Evolutionary conservation across 2,888 invertebrate species (phyloP).

Genomic region (Lamproptera curius): DNA sequence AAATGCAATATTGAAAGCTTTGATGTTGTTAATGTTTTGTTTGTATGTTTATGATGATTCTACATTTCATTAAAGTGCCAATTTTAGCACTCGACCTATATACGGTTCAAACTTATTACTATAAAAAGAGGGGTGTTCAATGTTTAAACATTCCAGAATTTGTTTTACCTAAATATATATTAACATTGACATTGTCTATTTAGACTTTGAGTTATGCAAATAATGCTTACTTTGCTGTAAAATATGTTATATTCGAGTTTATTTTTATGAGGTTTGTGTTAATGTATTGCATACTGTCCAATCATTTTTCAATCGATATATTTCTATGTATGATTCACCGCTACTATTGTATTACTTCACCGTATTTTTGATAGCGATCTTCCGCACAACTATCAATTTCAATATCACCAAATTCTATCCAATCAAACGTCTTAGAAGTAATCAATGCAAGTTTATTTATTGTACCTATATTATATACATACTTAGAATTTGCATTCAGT

Average conservation of each 20-base stretch:
- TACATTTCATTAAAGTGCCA: too few relatives aligned
- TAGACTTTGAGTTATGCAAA: slow-evolving; percentile 1
- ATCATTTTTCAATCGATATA: slow-evolving; percentile 43
- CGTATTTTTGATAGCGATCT: slow-evolving; percentile 1
- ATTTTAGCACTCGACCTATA: too few relatives aligned
- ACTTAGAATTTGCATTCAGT: neutral
- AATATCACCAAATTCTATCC: neutral
- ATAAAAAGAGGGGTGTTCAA: slow-evolving; percentile 3
- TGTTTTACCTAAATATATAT: neutral
- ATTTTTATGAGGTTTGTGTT: slow-evolving; percentile 14
- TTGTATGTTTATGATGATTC: too few relatives aligned
- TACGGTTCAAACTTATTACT: too few relatives aligned
- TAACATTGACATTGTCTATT: slow-evolving; percentile 2
- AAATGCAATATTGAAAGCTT: too few relatives aligned
- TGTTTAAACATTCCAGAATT: slow-evolving; percentile 18
- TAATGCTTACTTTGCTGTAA: slow-evolving; percentile 8
- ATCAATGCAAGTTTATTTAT: slow-evolving; percentile 12
- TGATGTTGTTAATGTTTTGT: too few relatives aligned
- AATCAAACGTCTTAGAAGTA: slow-evolving; percentile 10
- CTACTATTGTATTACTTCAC: slow-evolving; percentile 9
- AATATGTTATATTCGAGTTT: slow-evolving; percentile 6
- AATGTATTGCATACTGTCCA: slow-evolving; percentile 42
- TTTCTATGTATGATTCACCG: slow-evolving; percentile 23
- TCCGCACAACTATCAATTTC: slow-evolving; percentile 1
- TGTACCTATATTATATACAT: neutral